phyloP scores from a whole-genome alignment of 2,888 invertebrate species.

The Acanthococcus lagerstroemiae region DNA sequence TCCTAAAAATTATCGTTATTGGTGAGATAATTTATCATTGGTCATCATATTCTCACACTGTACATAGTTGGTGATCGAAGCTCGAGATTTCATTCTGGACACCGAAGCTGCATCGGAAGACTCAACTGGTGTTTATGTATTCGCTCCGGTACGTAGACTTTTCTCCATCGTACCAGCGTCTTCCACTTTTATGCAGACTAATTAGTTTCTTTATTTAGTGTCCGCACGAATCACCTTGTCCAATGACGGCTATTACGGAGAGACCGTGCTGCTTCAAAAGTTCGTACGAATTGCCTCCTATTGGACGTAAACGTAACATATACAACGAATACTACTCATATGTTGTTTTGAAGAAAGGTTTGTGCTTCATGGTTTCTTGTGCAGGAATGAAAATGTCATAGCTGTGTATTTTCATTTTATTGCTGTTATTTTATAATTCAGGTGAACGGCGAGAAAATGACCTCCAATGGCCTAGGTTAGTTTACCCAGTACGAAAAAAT shows the following conservation, averaged over 20 bases:
- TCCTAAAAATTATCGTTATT: too few species aligned
- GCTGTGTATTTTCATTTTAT: neutral
- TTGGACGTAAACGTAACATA: slow-evolving; percentile 43
- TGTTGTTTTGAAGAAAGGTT: slow-evolving; percentile 70
- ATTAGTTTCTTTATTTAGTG: too few species aligned
- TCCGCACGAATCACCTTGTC: slow-evolving; percentile 71
- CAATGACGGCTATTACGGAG: slow-evolving; percentile 52
- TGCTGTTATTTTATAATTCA: slow-evolving; percentile 36
- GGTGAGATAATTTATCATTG: too few species aligned
- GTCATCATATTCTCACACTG: too few species aligned
- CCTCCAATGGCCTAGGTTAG: slow-evolving; percentile 67
- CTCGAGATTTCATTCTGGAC: slow-evolving; percentile 61
- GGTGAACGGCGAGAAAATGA: slow-evolving; percentile 45
- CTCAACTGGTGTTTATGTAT: slow-evolving; percentile 49
- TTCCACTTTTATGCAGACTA: too few species aligned
- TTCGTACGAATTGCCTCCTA: slow-evolving; percentile 48
- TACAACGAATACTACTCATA: slow-evolving; percentile 61
- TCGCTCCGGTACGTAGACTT: slow-evolving; percentile 56
- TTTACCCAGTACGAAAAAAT: slow-evolving; percentile 58
- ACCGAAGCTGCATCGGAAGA: slow-evolving; percentile 35
- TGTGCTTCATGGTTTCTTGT: slow-evolving; percentile 15
- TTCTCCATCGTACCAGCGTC: too few species aligned
- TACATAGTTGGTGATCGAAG: slow-evolving; percentile 63
- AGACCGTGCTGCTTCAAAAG: slow-evolving; percentile 71
- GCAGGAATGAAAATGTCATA: slow-evolving; percentile 19